Evolutionary conservation across 2,888 invertebrate species (phyloP), one percentile per base, ranked within the genome.

Genomic region (Girardia tigrina): DNA sequence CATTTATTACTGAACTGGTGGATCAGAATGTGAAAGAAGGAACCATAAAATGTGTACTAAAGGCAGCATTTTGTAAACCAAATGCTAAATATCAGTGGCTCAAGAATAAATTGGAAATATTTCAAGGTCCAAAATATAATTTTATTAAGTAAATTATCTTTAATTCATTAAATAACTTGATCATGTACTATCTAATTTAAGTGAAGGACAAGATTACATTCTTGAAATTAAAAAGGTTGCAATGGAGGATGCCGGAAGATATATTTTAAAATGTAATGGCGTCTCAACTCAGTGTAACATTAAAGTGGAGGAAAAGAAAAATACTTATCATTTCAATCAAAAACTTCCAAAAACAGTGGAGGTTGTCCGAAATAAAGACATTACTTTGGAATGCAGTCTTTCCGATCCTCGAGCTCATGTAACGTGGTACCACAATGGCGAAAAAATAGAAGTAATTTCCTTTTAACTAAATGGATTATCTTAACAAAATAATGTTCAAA

Each of bases 201-300:
- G 89, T 81, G 94, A 95, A 83, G 90, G 90, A 81, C 92, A 94
- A 82, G 88, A 89, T 0, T 94, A 97, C 84, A 90, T 90, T 81
- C 87, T 98, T 78, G 90, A 91, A 79, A 92, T 99, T 81, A 88
- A 88, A 83, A 89, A 88, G 81, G 94, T 98, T 0, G 92, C 91
- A 86, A 91, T 91, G 42, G 97, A 98, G 80, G 98, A 99, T 84
- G 91, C 91, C 79, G 98, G 95, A 80, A 94, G 94, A 86, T 95
- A 94, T 83, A 91, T 91, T 0, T 90, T 94, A 81, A 94, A 97
- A 86, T 92, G 95, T 80, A 90, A 91, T 80, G 92, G 94, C 75
- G 88, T 91, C 72, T 88, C 89, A 75, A 91, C 90, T 80, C 90
- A 91, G 26, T 94, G 90, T 71, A 91, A 92, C 86, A 88, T 99